Conservation (phyloP, 2,113 vertebrate species). For the Lycaon pictus region DNA sequence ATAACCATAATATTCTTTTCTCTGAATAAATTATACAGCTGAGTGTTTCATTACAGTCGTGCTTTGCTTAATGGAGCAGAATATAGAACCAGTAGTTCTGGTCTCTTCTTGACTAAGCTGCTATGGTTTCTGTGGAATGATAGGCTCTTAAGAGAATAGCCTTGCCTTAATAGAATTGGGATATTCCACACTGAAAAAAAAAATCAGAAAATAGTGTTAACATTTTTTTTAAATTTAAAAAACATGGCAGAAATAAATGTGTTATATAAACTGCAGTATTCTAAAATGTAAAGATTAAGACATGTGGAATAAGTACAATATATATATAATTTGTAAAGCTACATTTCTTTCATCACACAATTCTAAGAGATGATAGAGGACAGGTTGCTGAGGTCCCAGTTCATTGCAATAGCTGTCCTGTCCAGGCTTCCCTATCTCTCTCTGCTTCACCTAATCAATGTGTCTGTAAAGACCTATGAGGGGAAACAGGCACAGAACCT, state of each 20-base stretch:
- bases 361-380: neutral
- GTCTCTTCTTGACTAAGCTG: slow-evolving; percentile 16
- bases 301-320: neutral
- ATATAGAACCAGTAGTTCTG: neutral
- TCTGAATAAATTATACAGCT: slow-evolving; percentile 60
- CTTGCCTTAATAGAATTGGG: neutral
- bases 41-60: slow-evolving; percentile 52
- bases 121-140: neutral
- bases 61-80: slow-evolving; percentile 60
- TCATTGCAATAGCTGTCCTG: neutral
- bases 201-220: neutral
- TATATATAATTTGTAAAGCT: neutral
- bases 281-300: neutral
- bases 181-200: neutral
- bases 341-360: neutral
- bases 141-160: slow-evolving; percentile 9
- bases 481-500: neutral
- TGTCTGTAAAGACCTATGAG: neutral
- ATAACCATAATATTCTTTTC: slow-evolving; percentile 56
- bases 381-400: neutral
- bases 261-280: neutral
- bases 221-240: neutral
- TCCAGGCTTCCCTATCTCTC: neutral
- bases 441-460: neutral
- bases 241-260: neutral